A percentile compares a stretch with the other conserved stretches of the same genome.
These are phyloP conservation scores for Bradynema listronoti DNA, from an alignment of 1,140 invertebrate species.

Conservation along the genomic window DNA sequence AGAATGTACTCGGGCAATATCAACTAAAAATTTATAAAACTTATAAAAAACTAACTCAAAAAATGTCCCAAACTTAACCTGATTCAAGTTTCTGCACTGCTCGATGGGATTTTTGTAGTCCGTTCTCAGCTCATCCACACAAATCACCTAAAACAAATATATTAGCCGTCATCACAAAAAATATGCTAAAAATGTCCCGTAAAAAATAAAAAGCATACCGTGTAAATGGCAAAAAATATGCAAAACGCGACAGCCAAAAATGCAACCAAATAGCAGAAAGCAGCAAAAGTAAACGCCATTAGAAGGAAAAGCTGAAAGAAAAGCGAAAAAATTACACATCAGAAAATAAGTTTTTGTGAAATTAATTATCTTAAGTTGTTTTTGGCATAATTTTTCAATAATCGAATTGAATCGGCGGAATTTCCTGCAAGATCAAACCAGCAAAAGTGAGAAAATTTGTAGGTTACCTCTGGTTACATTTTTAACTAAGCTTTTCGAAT, in stretches of 20 bases:
- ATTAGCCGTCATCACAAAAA: constrained; percentile 31
- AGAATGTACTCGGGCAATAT: constrained; percentile 91
- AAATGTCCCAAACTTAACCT: constrained; percentile 60
- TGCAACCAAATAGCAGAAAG: constrained; percentile 90
- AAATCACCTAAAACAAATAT: constrained; percentile 71
- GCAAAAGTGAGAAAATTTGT: too few relatives aligned
- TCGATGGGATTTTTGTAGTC: constrained; percentile 99
- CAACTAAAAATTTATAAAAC: constrained; percentile 66
- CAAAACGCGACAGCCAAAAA: constrained; percentile 91
- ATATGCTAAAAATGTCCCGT: constrained; percentile 38
- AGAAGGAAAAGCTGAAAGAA: too few relatives aligned
- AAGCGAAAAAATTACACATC: too few relatives aligned
- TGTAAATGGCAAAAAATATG: constrained; percentile 98
- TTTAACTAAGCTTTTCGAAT: too few relatives aligned
- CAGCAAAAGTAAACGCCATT: constrained; percentile 94
- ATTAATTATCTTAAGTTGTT: too few relatives aligned
- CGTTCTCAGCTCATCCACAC: constrained; percentile 98
- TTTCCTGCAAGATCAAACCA: too few relatives aligned
- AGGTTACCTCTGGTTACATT: too few relatives aligned
- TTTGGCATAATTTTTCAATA: too few relatives aligned
- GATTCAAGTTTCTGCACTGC: constrained; percentile 94
- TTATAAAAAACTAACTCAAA: not conserved
- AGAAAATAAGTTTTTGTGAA: too few relatives aligned
- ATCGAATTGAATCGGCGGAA: too few relatives aligned
- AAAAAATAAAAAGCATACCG: constrained; percentile 66